These are phyloP conservation scores for Heliconius himera DNA, from an alignment of 1,140 invertebrate genomes.

Conservation along the genomic window DNA sequence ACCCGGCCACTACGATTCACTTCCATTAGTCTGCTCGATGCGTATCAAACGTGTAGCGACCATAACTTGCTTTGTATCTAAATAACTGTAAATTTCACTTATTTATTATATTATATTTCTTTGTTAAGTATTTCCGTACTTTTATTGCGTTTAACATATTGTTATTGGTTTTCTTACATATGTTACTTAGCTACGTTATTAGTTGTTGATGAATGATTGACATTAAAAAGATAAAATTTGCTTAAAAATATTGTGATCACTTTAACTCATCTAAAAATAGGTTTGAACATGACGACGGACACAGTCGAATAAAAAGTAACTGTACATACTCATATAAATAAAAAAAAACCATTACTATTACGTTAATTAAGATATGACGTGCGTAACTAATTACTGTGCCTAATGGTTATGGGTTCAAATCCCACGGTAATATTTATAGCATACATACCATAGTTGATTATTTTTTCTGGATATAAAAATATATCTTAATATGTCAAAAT, in stretches of 20 bases:
- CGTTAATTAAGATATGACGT: background rate
- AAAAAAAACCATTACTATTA: background rate
- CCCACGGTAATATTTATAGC: background rate
- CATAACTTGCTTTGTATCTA: conserved; percentile 6
- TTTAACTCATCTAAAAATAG: too few species aligned
- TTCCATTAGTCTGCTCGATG: conserved; percentile 1
- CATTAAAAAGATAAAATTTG: background rate
- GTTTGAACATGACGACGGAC: too few species aligned
- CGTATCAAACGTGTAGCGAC: conserved; percentile 4
- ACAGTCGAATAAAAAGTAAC: too few species aligned
- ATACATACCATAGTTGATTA: background rate
- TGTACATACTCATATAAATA: too few species aligned
- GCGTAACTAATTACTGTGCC: background rate
- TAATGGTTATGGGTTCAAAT: background rate
- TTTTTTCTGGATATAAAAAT: too few species aligned
- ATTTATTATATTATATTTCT: background rate
- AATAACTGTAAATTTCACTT: background rate
- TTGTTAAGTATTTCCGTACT: background rate
- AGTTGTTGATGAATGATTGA: background rate
- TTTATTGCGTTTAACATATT: background rate
- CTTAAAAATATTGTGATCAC: background rate
- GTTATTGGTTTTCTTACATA: background rate
- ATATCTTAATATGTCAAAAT: background rate
- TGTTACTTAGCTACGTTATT: background rate
- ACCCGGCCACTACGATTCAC: conserved; percentile 23